phyloP scores from a whole-genome alignment of 1,140 invertebrate genomes.

The Vanessa atalanta region DNA sequence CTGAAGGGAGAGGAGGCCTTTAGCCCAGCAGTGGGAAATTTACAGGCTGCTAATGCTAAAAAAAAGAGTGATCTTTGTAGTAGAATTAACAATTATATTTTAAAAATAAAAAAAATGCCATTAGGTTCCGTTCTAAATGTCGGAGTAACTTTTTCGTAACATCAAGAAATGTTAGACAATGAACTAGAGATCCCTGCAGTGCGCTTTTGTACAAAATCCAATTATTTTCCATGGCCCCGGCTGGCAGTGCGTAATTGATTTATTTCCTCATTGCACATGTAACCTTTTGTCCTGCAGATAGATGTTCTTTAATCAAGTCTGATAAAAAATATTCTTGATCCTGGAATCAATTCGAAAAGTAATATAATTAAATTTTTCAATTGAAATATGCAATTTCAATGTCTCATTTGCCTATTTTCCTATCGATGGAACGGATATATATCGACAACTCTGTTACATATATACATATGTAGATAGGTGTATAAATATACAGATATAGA shows the following conservation, averaged over 20 bases:
- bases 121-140: background rate
- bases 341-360: background rate
- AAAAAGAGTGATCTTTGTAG: too few species aligned
- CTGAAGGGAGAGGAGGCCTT: too few species aligned
- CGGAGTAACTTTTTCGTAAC: conserved; percentile 1
- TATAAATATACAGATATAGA: too few species aligned
- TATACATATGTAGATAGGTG: too few species aligned
- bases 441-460: too few species aligned
- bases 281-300: conserved; percentile 4
- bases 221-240: conserved; percentile 15
- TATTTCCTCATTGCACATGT: conserved; percentile 15
- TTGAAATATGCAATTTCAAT: too few species aligned
- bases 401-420: too few species aligned
- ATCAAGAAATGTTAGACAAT: conserved; percentile 11
- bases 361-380: too few species aligned
- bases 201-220: conserved; percentile 8
- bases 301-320: conserved; percentile 2
- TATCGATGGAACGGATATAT: too few species aligned
- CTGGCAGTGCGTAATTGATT: conserved; percentile 20
- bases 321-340: background rate
- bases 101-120: background rate
- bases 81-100: too few species aligned
- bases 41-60: too few species aligned
- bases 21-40: too few species aligned
- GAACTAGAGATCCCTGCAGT: background rate